Evolutionary conservation across 2,888 invertebrate genomes (phyloP).

Genomic region (Sminthurides aquaticus): DNA sequence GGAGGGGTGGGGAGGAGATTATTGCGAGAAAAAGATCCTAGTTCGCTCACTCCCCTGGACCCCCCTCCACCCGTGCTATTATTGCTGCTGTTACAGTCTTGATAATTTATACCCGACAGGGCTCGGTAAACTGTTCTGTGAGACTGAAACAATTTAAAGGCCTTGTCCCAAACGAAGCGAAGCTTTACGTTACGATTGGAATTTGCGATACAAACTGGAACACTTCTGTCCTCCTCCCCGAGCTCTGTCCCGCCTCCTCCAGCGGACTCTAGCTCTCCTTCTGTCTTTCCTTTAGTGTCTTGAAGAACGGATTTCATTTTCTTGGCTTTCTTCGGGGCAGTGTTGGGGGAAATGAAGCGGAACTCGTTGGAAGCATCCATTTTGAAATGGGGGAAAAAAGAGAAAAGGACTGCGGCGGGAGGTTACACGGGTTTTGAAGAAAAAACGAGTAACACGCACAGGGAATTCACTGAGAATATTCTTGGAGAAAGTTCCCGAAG

Average conservation of each 20-base stretch:
- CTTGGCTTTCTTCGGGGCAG: no score
- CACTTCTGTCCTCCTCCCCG: constrained; percentile 23
- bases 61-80: constrained; percentile 10
- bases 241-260: not conserved
- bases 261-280: not conserved
- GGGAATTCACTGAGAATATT: no score
- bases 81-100: constrained; percentile 42
- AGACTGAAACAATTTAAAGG: constrained; percentile 42
- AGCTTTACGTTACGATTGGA: constrained; percentile 41
- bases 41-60: not conserved
- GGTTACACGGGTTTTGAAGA: no score
- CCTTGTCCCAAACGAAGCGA: constrained; percentile 43
- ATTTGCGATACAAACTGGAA: constrained; percentile 40
- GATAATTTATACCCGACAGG: constrained; percentile 42
- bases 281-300: not conserved
- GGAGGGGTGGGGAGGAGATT: no score
- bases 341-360: constrained; percentile 36
- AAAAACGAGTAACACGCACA: no score
- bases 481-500: no score
- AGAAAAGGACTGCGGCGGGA: no score
- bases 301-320: not conserved
- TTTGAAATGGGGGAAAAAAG: no score
- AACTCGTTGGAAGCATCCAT: constrained; percentile 44
- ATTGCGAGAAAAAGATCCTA: no score
- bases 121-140: constrained; percentile 41